Conservation (phyloP, 2,888 invertebrate species). For the Diarsia dahlii region DNA sequence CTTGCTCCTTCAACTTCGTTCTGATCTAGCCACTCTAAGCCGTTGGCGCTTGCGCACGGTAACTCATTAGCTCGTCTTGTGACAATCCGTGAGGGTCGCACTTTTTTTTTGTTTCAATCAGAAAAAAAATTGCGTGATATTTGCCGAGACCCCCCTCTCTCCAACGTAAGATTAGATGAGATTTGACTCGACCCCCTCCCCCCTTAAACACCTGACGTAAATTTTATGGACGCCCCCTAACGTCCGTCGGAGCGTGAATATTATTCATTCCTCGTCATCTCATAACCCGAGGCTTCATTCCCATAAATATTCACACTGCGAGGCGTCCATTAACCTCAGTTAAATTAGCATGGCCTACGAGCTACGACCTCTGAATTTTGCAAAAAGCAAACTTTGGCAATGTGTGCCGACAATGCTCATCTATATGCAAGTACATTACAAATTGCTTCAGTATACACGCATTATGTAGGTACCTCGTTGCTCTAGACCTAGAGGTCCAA, state of each 20-base stretch:
- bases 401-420: constrained; percentile 35
- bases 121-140: too few species aligned
- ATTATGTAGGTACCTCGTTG: background rate
- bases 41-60: too few species aligned
- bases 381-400: constrained; percentile 51
- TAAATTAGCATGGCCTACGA: constrained; percentile 51
- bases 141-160: too few species aligned
- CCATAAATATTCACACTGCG: constrained; percentile 54
- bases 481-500: background rate
- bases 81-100: too few species aligned
- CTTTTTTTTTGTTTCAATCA: too few species aligned
- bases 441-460: constrained; percentile 35
- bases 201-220: too few species aligned
- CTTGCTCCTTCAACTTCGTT: too few species aligned
- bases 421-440: constrained; percentile 46
- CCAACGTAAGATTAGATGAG: too few species aligned
- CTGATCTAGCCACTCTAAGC: too few species aligned
- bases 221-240: too few species aligned
- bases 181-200: too few species aligned
- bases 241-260: constrained; percentile 36
- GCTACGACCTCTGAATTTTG: constrained; percentile 52
- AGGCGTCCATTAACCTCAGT: constrained; percentile 38
- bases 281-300: constrained; percentile 35
- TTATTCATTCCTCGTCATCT: constrained; percentile 54
- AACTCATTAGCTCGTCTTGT: too few species aligned